These are phyloP conservation scores for Sylvia borin DNA, from an alignment of 2,797 vertebrate genomes.

Conservation along the genomic window DNA sequence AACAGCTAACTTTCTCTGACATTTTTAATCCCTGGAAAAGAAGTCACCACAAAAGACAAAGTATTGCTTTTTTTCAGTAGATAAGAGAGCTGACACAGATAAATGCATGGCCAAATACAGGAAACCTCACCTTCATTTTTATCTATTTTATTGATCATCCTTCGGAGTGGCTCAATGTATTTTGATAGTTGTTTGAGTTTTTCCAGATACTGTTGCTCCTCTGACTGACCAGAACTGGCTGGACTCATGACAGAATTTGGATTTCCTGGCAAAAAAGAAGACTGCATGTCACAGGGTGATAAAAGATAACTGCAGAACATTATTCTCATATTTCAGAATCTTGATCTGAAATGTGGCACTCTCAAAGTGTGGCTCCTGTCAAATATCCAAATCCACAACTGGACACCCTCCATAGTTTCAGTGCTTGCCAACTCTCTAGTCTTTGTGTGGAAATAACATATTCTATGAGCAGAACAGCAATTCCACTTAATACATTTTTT, in stretches of 20 bases:
- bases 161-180: conserved; percentile 93
- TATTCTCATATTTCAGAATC: background rate
- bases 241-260: conserved; percentile 94
- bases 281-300: background rate
- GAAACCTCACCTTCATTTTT: conserved; percentile 92
- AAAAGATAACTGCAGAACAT: background rate
- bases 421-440: background rate
- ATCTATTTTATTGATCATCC: conserved; percentile 99
- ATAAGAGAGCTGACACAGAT: background rate
- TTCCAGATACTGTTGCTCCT: conserved; percentile 98
- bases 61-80: background rate
- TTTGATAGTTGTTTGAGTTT: conserved; percentile 97
- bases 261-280: conserved; percentile 81
- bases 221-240: conserved; percentile 87
- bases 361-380: background rate
- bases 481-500: background rate
- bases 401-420: background rate
- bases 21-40: background rate
- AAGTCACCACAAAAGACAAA: background rate
- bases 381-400: background rate
- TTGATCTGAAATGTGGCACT: background rate
- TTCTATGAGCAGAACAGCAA: background rate
- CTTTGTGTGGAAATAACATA: background rate
- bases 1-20: background rate
- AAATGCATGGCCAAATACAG: background rate